Base-by-base conservation (phyloP, 92 coral and sea anemone genomes). In the Phymanthus crucifer region DNA sequence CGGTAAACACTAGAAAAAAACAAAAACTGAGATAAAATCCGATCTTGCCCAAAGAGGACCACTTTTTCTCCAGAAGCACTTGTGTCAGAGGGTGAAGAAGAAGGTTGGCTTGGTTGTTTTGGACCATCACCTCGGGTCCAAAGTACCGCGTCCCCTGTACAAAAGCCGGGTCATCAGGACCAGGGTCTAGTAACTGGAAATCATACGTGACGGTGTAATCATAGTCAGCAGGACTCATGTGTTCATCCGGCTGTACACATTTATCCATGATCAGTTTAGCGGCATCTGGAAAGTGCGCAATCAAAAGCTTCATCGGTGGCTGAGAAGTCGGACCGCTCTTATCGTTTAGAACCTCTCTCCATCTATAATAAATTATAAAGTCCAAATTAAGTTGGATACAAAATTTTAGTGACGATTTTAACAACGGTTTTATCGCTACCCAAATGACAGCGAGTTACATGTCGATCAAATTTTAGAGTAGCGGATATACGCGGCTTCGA, bases 61-160 rank as follows among this genome's bases (percentile, higher is more conserved):
- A 93, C 52, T 93, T 93, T 29, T 70, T 43, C 10, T 83, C 75
- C 65, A 77, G 80, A 37, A 93, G 78, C 58, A 85, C 73, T 32
- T 85, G 82, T 17, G 94, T 88, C 7, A 93, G 94, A 12, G 97
- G 94, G 72, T 93, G 94, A 13, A 82, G 82, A 34, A 93, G 92
- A 61, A 93, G 83, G 16, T 90, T 73, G 67, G 83, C 88, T 5
- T 73, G 97, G n/a, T 86, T 74, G 71, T 85, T 72, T 34, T 91
- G 57, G 32, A 88, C 80, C 92, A 91, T 91, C 29, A 76, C 45
- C 37, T 69, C 31, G 11, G 87, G 78, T 6, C 93, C 88, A 40
- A 87, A 77, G 85, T 91, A 93, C 45, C 90, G 73, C 34, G 43
- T 37, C 14, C 50, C 91, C 4, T 38, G 46, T 33, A 74, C 6